Evolutionary conservation across 2,113 vertebrate species (phyloP).

Genomic region (Atherinomorus stipes): DNA sequence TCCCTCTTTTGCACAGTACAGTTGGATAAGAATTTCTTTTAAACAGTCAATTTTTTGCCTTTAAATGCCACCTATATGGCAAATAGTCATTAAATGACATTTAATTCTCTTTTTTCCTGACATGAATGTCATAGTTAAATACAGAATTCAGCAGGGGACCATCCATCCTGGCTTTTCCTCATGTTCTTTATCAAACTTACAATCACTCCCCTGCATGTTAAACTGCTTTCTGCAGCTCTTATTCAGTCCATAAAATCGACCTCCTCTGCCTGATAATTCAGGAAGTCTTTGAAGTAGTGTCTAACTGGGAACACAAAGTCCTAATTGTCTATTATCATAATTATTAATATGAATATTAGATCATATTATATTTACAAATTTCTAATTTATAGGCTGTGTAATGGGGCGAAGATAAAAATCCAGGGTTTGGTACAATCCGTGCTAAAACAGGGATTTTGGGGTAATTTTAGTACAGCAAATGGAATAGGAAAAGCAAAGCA

Average conservation of each 20-base stretch:
- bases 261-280: slow-evolving; percentile 4
- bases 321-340: neutral
- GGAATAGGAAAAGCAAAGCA: too few relatives aligned
- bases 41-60: neutral
- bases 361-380: too few relatives aligned
- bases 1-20: slow-evolving; percentile 6
- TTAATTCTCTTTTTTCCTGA: slow-evolving; percentile 43
- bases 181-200: slow-evolving; percentile 29
- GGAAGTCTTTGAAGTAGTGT: neutral
- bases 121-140: slow-evolving; percentile 31
- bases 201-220: slow-evolving; percentile 24
- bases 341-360: too few relatives aligned
- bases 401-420: too few relatives aligned
- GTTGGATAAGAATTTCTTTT: neutral
- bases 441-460: too few relatives aligned
- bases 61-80: slow-evolving; percentile 30
- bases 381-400: too few relatives aligned
- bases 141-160: slow-evolving; percentile 17
- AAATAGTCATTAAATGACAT: slow-evolving; percentile 54
- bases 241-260: slow-evolving; percentile 2
- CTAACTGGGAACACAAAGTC: slow-evolving; percentile 17
- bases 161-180: slow-evolving; percentile 4
- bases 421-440: too few relatives aligned
- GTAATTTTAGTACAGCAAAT: too few relatives aligned
- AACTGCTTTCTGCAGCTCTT: neutral